A percentile compares a stretch with the other conserved stretches of the same genome.
phyloP scores from a whole-genome alignment of 1,140 invertebrate species.

The Zaprionus africanus region DNA sequence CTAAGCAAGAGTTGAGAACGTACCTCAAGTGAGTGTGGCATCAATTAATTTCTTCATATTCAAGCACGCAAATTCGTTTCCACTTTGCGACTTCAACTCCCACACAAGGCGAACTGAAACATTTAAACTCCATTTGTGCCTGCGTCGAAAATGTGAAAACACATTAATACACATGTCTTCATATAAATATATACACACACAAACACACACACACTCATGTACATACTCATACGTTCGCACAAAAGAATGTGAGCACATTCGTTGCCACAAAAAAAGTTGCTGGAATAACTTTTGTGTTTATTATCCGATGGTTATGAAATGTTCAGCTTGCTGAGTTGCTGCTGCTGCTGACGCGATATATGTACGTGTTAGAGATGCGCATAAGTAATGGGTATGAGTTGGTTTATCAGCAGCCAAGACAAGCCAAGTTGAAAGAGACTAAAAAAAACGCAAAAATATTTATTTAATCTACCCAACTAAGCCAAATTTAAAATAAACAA shows the following conservation, averaged over 20 bases:
- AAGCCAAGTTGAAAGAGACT: not conserved
- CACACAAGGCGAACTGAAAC: not conserved
- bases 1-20: too few species aligned
- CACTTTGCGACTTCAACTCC: not conserved
- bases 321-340: not conserved
- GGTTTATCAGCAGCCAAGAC: not conserved
- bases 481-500: not conserved
- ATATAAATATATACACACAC: not conserved
- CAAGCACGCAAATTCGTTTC: not conserved
- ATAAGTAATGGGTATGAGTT: not conserved
- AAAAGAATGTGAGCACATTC: not conserved
- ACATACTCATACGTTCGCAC: not conserved
- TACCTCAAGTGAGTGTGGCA: not conserved
- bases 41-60: not conserved
- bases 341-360: not conserved
- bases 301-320: constrained; percentile 15
- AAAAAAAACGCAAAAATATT: not conserved
- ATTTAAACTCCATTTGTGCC: constrained; percentile 3
- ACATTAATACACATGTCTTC: not conserved
- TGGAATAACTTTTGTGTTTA: constrained; percentile 7
- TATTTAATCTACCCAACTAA: not conserved
- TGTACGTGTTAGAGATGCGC: not conserved
- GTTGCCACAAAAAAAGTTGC: constrained; percentile 1
- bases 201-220: not conserved
- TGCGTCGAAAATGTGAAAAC: constrained; percentile 1